Base-by-base conservation (phyloP, 2,797 vertebrate species). In the Botia kubotai region DNA sequence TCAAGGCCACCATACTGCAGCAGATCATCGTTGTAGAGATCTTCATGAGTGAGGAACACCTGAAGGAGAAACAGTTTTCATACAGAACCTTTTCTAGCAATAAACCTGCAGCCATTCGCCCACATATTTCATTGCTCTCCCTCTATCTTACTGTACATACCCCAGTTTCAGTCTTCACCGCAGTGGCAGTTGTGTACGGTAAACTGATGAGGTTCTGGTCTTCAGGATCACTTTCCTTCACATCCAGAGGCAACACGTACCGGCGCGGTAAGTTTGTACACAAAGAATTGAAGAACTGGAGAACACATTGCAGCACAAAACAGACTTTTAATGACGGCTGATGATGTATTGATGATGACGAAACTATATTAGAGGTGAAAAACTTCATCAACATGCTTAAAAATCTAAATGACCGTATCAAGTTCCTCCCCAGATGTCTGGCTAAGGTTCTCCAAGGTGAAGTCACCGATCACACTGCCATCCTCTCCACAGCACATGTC, bases 401-500 rank as follows among this genome's bases (percentile, higher is more conserved):
- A 65, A 33, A 83, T 69, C 33, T 33, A 33, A 33, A 33, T 33
- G 33, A 93, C 93, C 92, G 93, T 83, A 79, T 94, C 93, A 82
- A 93, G 85, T 29, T 91, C 88, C 52, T 95, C 90, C 19, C 96
- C 96, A 0, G 91, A 80, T 0, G 39, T 50, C 85, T 89, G 94
- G 6, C 6, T 6, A 29, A 98, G 88, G 86, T 97, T 98, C 87
- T 97, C 95, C 48, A 98, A 86, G 0, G 92, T 93, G 85, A 94
- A 97, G 26, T 93, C 70, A 1, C 91, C 92, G 14, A 97, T 87
- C 79, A 79, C 83, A 6, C 70, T 82, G 3, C 96, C 97, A 2
- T 96, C 90, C 29, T 97, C 95, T 36, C 95, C 93, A 72, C 96
- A 96, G 89, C 96, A 98, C 88, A 97, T 90, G 89, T 98, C 97